These are phyloP conservation scores for Lucifuga dentata DNA, from an alignment of 2,113 vertebrate genomes.

Conservation along the genomic window DNA sequence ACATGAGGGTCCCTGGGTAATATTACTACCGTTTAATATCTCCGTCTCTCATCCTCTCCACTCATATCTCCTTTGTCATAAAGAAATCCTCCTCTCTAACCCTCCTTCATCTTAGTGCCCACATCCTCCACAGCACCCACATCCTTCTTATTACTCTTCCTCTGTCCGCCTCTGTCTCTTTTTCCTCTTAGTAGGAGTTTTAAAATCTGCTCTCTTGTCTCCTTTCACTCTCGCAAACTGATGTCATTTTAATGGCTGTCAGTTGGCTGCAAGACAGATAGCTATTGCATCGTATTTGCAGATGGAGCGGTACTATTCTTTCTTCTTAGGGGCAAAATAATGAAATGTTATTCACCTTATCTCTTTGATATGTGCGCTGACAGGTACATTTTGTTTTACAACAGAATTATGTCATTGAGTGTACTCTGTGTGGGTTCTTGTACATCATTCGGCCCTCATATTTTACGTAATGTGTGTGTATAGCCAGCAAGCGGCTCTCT, in stretches of 20 bases:
- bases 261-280: background rate
- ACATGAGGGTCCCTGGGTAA: too few relatives aligned
- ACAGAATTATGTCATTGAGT: slow-evolving; percentile 21
- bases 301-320: slow-evolving; percentile 6
- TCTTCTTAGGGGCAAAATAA: slow-evolving; percentile 7
- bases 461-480: background rate
- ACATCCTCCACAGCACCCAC: too few relatives aligned
- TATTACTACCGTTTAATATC: too few relatives aligned
- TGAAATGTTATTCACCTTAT: slow-evolving; percentile 9
- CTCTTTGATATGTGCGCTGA: slow-evolving; percentile 10
- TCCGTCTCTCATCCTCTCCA: too few relatives aligned
- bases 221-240: background rate
- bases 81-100: too few relatives aligned
- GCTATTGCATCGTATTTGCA: background rate
- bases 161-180: too few relatives aligned
- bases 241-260: slow-evolving; percentile 14
- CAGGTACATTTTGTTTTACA: slow-evolving; percentile 5
- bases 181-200: background rate
- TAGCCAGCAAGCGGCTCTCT: slow-evolving; percentile 8
- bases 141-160: too few relatives aligned
- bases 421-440: background rate
- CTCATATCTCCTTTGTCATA: too few relatives aligned
- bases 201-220: background rate
- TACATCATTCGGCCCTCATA: background rate
- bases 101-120: too few relatives aligned